Evolutionary conservation across 2,113 vertebrate species (phyloP).

Genomic region (Aplodontia rufa): DNA sequence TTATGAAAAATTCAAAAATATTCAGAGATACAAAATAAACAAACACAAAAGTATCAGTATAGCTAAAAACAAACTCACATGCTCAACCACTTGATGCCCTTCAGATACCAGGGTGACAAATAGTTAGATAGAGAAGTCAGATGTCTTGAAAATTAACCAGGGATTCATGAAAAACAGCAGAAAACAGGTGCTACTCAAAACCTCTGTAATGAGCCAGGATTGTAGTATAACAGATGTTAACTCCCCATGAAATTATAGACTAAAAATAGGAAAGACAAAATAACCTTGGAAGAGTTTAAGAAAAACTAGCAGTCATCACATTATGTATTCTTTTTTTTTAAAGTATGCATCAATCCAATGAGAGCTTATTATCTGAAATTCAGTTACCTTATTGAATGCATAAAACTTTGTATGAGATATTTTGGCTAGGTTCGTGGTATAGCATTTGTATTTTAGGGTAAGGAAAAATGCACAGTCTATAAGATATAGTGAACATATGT

Average conservation of each 20-base stretch:
- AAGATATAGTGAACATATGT: slow-evolving; percentile 39
- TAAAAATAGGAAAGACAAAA: slow-evolving; percentile 46
- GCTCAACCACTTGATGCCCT: background rate
- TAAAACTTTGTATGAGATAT: background rate
- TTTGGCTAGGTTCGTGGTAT: background rate
- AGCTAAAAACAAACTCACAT: background rate
- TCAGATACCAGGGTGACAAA: background rate
- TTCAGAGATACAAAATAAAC: slow-evolving; percentile 50
- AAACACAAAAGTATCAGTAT: background rate
- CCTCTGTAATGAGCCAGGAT: background rate
- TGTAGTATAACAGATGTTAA: slow-evolving; percentile 42
- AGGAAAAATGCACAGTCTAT: background rate
- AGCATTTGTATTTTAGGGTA: background rate
- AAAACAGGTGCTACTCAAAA: slow-evolving; percentile 20
- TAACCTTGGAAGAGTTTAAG: slow-evolving; percentile 44
- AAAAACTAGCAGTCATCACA: background rate
- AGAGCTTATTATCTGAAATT: slow-evolving; percentile 23
- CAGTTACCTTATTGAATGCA: background rate
- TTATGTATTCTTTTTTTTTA: background rate
- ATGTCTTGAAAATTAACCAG: background rate
- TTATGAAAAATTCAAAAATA: background rate
- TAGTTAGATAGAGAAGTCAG: background rate
- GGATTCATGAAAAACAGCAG: background rate
- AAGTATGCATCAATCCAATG: background rate
- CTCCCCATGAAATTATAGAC: slow-evolving; percentile 16